These are phyloP conservation scores for Tinea semifulvella DNA, from an alignment of 2,888 invertebrate species.

Conservation along the genomic window DNA sequence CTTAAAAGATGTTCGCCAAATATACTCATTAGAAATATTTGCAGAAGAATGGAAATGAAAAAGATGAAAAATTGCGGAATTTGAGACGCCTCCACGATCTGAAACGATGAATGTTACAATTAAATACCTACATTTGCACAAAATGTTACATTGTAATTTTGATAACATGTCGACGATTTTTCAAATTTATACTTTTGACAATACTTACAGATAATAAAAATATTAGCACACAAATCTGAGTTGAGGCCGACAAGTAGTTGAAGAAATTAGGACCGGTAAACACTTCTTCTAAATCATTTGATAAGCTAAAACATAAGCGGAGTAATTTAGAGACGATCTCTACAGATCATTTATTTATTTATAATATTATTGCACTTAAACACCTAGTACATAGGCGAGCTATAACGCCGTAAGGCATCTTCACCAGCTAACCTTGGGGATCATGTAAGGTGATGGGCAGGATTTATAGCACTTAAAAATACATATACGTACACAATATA, in stretches of 20 bases:
- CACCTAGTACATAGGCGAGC: no score
- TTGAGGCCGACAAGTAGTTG: conserved; percentile 8
- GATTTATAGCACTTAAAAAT: no score
- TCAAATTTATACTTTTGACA: no score
- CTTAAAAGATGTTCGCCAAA: conserved; percentile 44
- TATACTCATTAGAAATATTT: conserved; percentile 46
- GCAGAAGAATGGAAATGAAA: conserved; percentile 35
- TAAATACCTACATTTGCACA: no score
- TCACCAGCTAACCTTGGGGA: no score
- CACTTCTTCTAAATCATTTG: conserved; percentile 9
- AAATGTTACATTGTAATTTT: background rate
- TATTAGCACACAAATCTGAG: conserved; percentile 22
- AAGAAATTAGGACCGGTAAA: conserved; percentile 11
- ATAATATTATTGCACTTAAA: no score
- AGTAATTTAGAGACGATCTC: conserved; percentile 4
- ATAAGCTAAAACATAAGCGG: conserved; percentile 6
- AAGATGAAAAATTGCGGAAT: conserved; percentile 39
- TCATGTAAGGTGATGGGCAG: no score
- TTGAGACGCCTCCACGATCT: conserved; percentile 31
- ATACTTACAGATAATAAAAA: conserved; percentile 46
- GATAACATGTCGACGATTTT: background rate
- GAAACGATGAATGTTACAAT: no score
- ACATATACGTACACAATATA: no score
- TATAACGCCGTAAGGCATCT: no score
- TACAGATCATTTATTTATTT: no score